Evolutionary conservation across 1,140 invertebrate species (phyloP).

Genomic region (Diploscapter pachys): DNA sequence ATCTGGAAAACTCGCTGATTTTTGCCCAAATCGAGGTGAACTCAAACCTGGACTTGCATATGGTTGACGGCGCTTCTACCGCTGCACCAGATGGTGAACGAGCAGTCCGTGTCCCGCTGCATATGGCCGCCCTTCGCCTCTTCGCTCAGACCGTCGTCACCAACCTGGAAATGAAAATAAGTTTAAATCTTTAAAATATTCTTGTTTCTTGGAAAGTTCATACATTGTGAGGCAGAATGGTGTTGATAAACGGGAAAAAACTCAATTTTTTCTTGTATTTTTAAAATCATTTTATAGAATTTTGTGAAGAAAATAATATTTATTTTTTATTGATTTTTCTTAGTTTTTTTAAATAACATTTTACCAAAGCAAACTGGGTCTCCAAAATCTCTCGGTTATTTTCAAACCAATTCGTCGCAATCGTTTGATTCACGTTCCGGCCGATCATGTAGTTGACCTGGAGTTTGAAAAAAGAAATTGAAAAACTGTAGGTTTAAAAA

Average conservation of each 20-base stretch:
- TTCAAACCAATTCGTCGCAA: constrained; percentile 82
- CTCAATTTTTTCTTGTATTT: no score
- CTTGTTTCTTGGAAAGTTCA: neutral
- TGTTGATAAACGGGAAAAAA: no score
- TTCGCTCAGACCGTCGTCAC: constrained; percentile 62
- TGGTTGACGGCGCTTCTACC: constrained; percentile 89
- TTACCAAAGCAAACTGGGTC: constrained; percentile 82
- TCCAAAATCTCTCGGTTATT: constrained; percentile 79
- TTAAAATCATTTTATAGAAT: no score
- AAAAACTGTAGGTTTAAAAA: constrained; percentile 75
- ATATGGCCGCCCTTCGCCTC: constrained; percentile 47
- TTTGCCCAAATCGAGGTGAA: constrained; percentile 70
- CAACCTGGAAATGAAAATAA: constrained; percentile 63
- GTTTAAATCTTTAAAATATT: neutral
- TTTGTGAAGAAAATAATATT: no score
- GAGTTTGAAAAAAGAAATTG: no score
- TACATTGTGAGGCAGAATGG: neutral
- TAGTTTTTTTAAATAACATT: neutral
- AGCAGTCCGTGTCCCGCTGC: constrained; percentile 85
- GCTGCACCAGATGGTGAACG: constrained; percentile 72
- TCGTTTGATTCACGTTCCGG: constrained; percentile 60
- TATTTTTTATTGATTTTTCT: no score
- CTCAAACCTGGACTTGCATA: constrained; percentile 89
- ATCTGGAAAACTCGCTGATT: constrained; percentile 26
- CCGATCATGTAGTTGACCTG: neutral